Evolutionary conservation across 2,888 invertebrate genomes (phyloP), one percentile per base, ranked within the genome.

Genomic region (Notodonta ziczac): DNA sequence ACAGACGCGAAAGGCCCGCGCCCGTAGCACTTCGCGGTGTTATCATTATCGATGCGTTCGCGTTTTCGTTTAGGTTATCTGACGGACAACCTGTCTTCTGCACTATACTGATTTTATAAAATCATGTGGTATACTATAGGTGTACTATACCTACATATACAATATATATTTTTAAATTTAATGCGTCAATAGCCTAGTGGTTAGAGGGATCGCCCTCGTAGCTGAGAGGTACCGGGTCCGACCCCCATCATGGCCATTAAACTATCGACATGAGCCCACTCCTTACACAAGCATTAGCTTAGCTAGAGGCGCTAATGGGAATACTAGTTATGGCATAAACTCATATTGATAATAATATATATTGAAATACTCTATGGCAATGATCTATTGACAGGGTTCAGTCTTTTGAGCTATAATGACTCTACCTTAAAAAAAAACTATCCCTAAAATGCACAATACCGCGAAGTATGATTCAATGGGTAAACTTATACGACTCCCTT

Each of bases 11-110:
- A 86, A 84, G 81, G 80, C 82, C 72, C 69, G 80, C 74, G 60
- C 60, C 60, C 65, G 75, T 73, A 80, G 74, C 81, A 79, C 81
- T 81, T 79, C 73, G 74, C 76, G 73, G 68, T 77, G 72, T 86
- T 90, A 89, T 90, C 91, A 80, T 78, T 81, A 87, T 88, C 87
- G 78, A 76, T 79, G 76, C 79, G 90, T 86, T 88, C 90, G 90
- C 85, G 77, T 91, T 91, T 90, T 86, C 84, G 88, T 89, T 85
- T 87, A 77, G 89, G 89, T 91, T 92, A 92, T 92, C 92, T 81
- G 60, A 62, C 77, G 81, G 82, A 83, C 89, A 91, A 93, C 91
- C 91, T 93, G 92, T 91, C 89, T 88, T 2, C 74, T 85, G 82
- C 83, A 83, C 79, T 79, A 66, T 61, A 74, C 69, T 69, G 70